Base-by-base conservation (phyloP, 2,113 vertebrate genomes). In the Muscicapa adusta region DNA sequence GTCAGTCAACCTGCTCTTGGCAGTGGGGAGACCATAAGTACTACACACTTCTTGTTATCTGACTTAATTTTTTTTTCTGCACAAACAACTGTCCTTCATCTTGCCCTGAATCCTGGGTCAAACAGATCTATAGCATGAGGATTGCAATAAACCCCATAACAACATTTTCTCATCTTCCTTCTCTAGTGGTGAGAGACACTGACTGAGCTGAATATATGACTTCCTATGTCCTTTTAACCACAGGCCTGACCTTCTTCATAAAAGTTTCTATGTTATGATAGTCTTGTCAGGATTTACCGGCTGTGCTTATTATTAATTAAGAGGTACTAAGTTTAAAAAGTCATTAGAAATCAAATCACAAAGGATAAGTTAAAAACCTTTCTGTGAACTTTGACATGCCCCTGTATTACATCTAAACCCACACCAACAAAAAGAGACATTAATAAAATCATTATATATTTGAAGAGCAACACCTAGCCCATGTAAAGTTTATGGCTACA, bases 221-320 rank as follows among this genome's bases (percentile, higher is more conserved):
- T 95, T 95, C 67, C 88, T 90, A 40, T 42, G 40, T 77, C 60
- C 93, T 71, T 90, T 94, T 95, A 86, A 94, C 91, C 88, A 91
- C 79, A 94, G 57, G 28, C 33, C 68, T 94, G 93, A 96, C 91
- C 93, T 92, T 67, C 43, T 86, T 80, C 78, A 74, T 95, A 92
- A 88, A 96, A 91, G 63, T 95, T 74, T 48, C 60, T 63, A 11
- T 63, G 63, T 78, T 96, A 83, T 48, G 18, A 74, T 56, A 81
- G 85, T 53, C 82, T 68, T 85, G 67, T 56, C 85, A 96, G 79
- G 36, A 85, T 92, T 95, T 93, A 96, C 88, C 0, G 3, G 79
- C 91, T 94, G 61, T 68, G 67, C 88, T 95, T 94, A 71, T 88
- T 91, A 96, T 92, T 96, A 96, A 96, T 97, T 95, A 96, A 96